Evolutionary conservation across 2,113 vertebrate species (phyloP).

Genomic region (Arvicanthis niloticus): DNA sequence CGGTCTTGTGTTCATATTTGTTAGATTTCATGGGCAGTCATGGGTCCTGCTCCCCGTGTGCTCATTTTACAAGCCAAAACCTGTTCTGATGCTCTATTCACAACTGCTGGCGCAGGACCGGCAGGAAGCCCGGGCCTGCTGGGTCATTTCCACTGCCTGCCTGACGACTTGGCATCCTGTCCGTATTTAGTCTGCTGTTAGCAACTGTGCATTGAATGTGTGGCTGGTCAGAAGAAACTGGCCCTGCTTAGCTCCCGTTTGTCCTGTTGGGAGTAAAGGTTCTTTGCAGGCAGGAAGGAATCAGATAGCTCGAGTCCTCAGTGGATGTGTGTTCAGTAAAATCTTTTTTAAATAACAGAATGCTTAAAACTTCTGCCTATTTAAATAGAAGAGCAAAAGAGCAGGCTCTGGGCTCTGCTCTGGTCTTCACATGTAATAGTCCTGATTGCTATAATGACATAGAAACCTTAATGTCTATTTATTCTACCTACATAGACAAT

Average conservation of each 20-base stretch:
- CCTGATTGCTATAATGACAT: not conserved
- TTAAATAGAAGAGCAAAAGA: too few relatives aligned
- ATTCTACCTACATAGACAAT: not conserved
- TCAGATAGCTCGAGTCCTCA: not conserved
- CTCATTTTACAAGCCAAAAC: constrained; percentile 20
- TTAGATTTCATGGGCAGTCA: not conserved
- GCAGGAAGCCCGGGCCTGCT: not conserved
- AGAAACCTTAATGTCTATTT: not conserved
- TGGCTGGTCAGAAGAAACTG: not conserved
- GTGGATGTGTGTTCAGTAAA: not conserved
- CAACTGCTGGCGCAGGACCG: not conserved
- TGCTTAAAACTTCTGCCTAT: not conserved
- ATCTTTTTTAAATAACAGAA: not conserved
- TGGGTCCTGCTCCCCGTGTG: not conserved
- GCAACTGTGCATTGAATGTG: not conserved
- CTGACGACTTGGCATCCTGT: not conserved
- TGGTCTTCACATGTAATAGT: not conserved
- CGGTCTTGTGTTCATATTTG: not conserved
- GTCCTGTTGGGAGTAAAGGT: not conserved
- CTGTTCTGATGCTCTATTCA: not conserved
- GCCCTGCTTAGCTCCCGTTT: not conserved
- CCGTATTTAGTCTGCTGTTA: not conserved
- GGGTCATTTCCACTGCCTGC: not conserved
- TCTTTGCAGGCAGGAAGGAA: not conserved
- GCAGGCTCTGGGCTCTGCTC: not conserved